Evolutionary conservation across 2,888 invertebrate species (phyloP), one percentile per base, ranked within the genome.

Genomic region (Erannis defoliaria): DNA sequence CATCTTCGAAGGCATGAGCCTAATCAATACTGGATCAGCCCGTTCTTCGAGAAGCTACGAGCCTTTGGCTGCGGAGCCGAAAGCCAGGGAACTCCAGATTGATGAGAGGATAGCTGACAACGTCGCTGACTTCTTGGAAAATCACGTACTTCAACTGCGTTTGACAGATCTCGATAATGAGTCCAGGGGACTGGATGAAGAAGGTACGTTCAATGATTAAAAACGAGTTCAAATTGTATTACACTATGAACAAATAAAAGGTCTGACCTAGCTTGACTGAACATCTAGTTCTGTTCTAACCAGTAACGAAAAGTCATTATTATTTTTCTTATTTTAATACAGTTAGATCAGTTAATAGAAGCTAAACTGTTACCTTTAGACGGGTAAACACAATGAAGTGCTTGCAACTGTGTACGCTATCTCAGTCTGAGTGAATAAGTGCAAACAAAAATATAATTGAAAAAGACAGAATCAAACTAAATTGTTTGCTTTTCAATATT

Each of bases 21-120:
- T 88, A 68, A 86, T 88, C 57, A 94, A 94, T 72, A 94, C 93
- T 4, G 89, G 93, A 68, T 85, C 94, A 74, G 88, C 90, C 31
- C 78, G 93, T 1, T 91, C 93, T 12, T 87, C 92, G 26, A 82
- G 93, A 5, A 92, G 91, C 76, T 93, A 89, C 64, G 93, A 93
- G 59, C 87, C 86, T 12, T 69, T 93, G 2, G 85, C 88, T 58
- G 89, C 88, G 63, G 91, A 93, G 21, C 90, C 90, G 0, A 90
- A 88, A 68, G 78, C 86, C 33, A 88, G 93, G 59, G 93, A 93
- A 72, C 73, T 81, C 1, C 93, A 93, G 61, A 74, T 93, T 0
- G 87, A 93, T 26, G 92, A 93, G 62, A 89, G 93, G 56, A 91
- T 93, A 58, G 87, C 82, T 8, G 84, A 86, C 70, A 92, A 90